Conservation (phyloP, 64 coral and sea anemone genomes). For the Montipora efflorescens region DNA sequence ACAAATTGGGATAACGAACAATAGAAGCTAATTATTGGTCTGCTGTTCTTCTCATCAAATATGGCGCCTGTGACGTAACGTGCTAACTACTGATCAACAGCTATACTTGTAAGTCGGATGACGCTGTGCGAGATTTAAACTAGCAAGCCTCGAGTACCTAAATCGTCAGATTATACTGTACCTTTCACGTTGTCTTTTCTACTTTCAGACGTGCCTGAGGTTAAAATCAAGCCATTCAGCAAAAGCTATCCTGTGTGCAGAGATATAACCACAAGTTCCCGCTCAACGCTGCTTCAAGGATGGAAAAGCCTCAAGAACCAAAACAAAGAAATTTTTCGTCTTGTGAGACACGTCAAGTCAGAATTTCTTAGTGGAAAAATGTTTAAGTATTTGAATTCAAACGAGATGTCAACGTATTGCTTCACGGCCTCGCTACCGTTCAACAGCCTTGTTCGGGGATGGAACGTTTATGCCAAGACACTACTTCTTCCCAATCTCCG, state of each 20-base stretch:
- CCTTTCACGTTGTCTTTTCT: background rate
- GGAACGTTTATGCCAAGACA: constrained; percentile 59
- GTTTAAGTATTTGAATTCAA: background rate
- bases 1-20: no score
- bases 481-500: constrained; percentile 59
- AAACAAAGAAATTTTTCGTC: constrained; percentile 35
- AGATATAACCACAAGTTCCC: background rate
- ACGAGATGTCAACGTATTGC: constrained; percentile 47
- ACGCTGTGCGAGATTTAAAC: no score
- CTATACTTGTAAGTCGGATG: no score
- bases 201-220: constrained; percentile 15
- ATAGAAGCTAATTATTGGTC: no score
- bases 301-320: constrained; percentile 2
- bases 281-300: background rate
- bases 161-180: no score
- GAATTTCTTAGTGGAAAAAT: constrained; percentile 69
- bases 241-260: constrained; percentile 42
- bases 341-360: constrained; percentile 50
- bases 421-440: constrained; percentile 35
- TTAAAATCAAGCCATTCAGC: constrained; percentile 25
- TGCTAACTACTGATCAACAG: no score
- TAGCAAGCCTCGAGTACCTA: no score
- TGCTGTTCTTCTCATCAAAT: no score
- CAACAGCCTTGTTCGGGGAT: constrained; percentile 32
- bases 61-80: no score